Conservation (phyloP, 1,140 invertebrate genomes). For the Drosophila persimilis region DNA sequence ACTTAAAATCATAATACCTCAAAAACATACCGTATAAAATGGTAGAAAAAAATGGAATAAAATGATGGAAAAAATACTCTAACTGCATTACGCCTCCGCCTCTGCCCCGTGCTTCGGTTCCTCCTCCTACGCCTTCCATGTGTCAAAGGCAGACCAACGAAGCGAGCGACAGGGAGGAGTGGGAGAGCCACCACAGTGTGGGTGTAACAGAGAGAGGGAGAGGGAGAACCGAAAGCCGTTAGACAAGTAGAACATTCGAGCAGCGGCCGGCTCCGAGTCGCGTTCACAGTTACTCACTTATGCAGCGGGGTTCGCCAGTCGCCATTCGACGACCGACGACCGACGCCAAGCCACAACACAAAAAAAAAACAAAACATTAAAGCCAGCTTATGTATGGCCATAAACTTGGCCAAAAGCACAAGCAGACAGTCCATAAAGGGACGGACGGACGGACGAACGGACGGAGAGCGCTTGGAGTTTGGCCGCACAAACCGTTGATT, state of each 20-base stretch:
- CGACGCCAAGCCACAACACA: not conserved
- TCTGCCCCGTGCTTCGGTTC: too few relatives aligned
- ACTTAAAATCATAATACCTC: too few relatives aligned
- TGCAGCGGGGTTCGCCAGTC: slow-evolving; percentile 8
- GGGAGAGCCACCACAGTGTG: not conserved
- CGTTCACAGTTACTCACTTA: slow-evolving; percentile 49
- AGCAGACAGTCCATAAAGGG: slow-evolving; percentile 35
- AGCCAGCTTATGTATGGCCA: slow-evolving; percentile 17
- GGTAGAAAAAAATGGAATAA: too few relatives aligned
- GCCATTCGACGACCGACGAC: slow-evolving; percentile 24
- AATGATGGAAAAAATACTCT: slow-evolving; percentile 10
- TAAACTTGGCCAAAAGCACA: slow-evolving; percentile 48
- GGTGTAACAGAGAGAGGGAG: not conserved
- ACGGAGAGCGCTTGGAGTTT: not conserved
- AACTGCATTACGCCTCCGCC: slow-evolving; percentile 20
- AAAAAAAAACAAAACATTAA: slow-evolving; percentile 21
- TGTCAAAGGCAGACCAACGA: slow-evolving; percentile 35
- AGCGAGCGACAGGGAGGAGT: slow-evolving; percentile 11
- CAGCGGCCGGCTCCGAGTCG: slow-evolving; percentile 3
- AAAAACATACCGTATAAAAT: not conserved
- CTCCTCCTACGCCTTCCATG: slow-evolving; percentile 3
- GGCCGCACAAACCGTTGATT: slow-evolving; percentile 30
- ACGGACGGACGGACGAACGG: not conserved
- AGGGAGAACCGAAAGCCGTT: slow-evolving; percentile 29
- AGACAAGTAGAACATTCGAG: slow-evolving; percentile 35